A percentile compares a stretch with the other conserved stretches of the same genome.
Evolutionary conservation across 2,888 invertebrate genomes (phyloP).

Genomic region (Drosophila mettleri): DNA sequence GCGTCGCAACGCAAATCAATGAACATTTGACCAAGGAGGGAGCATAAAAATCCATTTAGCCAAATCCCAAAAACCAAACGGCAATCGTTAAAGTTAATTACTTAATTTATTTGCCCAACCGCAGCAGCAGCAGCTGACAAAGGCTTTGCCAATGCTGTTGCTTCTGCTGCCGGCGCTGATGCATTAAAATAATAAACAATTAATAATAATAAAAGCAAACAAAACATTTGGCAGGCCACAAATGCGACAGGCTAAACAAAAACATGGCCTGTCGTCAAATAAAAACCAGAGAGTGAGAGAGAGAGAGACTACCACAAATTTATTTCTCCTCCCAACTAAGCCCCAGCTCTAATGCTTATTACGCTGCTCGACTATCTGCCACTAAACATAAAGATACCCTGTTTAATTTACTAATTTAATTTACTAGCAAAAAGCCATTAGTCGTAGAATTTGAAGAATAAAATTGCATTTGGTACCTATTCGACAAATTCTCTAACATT

Average conservation of each 20-base stretch:
- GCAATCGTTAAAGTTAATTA: constrained; percentile 65
- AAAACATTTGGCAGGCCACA: constrained; percentile 49
- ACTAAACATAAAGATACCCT: constrained; percentile 11
- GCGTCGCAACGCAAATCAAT: constrained; percentile 24
- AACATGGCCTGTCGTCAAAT: constrained; percentile 18
- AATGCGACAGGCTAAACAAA: constrained; percentile 44
- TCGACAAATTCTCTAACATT: neutral
- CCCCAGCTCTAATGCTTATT: neutral
- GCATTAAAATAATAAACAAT: constrained; percentile 63
- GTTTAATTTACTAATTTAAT: no score
- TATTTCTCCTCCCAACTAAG: constrained; percentile 4
- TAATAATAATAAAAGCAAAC: constrained; percentile 66
- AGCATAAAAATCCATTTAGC: constrained; percentile 40
- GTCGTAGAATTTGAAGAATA: neutral
- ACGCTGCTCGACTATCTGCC: constrained; percentile 1
- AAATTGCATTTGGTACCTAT: neutral
- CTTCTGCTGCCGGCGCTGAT: constrained; percentile 19
- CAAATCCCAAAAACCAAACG: constrained; percentile 41
- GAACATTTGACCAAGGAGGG: constrained; percentile 17
- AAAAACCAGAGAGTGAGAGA: no score
- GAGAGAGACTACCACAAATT: constrained; percentile 10
- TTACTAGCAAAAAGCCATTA: constrained; percentile 1
- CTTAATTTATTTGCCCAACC: constrained; percentile 63
- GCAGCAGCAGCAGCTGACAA: constrained; percentile 46
- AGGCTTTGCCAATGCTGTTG: constrained; percentile 30